Evolutionary conservation across 1,140 invertebrate species (phyloP).

Genomic region (Marisa cornuarietis): DNA sequence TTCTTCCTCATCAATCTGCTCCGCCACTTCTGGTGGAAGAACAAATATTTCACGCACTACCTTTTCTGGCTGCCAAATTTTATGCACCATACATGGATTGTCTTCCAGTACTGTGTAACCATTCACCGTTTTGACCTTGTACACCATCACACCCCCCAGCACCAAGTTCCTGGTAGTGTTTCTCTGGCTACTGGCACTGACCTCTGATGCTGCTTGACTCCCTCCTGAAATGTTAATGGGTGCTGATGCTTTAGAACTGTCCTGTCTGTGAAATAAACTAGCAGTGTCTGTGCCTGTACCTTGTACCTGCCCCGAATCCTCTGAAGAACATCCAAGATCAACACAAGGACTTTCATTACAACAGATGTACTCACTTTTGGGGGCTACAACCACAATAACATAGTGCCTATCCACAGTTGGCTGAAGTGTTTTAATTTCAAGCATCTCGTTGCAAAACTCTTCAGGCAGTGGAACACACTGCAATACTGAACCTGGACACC

Average conservation of each 20-base stretch:
- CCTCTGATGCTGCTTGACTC: too few species aligned
- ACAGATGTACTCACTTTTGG: conserved; percentile 12
- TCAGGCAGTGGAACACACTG: conserved; percentile 60
- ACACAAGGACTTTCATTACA: background rate
- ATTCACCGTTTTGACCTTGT: conserved; percentile 52
- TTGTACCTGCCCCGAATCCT: too few species aligned
- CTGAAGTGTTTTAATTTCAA: conserved; percentile 50
- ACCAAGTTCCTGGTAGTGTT: background rate
- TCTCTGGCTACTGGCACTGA: too few species aligned
- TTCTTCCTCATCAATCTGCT: conserved; percentile 29
- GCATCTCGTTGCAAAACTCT: conserved; percentile 43
- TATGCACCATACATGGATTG: conserved; percentile 44
- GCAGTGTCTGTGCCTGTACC: too few species aligned
- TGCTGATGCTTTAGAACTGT: too few species aligned
- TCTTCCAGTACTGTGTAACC: conserved; percentile 57
- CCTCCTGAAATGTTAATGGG: too few species aligned
- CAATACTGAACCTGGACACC: conserved; percentile 46
- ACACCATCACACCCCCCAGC: conserved; percentile 63
- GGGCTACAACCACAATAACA: conserved; percentile 55
- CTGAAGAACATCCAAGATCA: background rate
- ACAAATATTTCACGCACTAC: conserved; percentile 46
- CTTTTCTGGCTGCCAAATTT: conserved; percentile 37
- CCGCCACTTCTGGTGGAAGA: conserved; percentile 54
- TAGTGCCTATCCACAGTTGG: conserved; percentile 56
- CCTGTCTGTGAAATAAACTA: too few species aligned